These are phyloP conservation scores for Crenuchus spilurus DNA, from an alignment of 2,797 vertebrate genomes.

Conservation along the genomic window DNA sequence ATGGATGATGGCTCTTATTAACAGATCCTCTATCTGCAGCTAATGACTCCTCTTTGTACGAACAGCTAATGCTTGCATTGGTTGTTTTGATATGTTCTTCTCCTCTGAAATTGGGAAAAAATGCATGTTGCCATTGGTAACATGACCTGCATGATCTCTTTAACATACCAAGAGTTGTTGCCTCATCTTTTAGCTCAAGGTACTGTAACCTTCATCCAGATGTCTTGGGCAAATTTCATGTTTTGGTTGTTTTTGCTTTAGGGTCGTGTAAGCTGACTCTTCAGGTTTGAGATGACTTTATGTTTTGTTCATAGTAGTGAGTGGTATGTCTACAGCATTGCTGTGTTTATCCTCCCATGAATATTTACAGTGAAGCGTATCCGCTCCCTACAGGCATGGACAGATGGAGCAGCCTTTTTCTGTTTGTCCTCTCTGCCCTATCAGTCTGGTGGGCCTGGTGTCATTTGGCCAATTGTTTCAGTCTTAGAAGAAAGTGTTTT, in stretches of 20 bases:
- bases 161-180: background rate
- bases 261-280: background rate
- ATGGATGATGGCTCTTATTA: slow-evolving; percentile 31
- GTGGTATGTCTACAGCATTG: background rate
- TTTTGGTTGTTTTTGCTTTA: background rate
- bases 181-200: background rate
- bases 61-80: slow-evolving; percentile 10
- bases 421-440: slow-evolving; percentile 33
- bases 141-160: background rate
- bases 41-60: slow-evolving; percentile 14
- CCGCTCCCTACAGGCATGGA: slow-evolving; percentile 27
- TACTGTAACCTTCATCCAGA: background rate
- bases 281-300: background rate
- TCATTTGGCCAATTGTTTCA: slow-evolving; percentile 16
- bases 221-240: background rate
- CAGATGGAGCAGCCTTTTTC: slow-evolving; percentile 51
- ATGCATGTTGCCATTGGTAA: background rate
- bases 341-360: slow-evolving; percentile 35
- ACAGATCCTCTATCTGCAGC: slow-evolving; percentile 28
- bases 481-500: slow-evolving; percentile 1
- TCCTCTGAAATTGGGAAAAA: background rate
- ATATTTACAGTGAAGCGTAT: slow-evolving; percentile 38
- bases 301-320: background rate
- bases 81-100: slow-evolving; percentile 20
- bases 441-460: slow-evolving; percentile 37